Base-by-base conservation (phyloP, 2,797 vertebrate genomes). In the Geotrypetes seraphini region DNA sequence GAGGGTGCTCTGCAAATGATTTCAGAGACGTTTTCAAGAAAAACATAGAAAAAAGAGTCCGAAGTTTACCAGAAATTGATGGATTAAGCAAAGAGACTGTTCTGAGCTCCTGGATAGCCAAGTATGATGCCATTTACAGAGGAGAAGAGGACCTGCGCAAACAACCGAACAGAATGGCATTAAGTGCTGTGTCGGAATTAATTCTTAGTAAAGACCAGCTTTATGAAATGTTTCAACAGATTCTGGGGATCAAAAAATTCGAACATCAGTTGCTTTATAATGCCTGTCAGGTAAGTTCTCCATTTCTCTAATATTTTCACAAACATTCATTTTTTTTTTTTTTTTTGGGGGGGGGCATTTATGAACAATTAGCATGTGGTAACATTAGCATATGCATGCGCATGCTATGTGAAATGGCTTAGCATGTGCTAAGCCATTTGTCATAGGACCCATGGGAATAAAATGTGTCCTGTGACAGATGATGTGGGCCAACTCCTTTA, bases 161-260 rank as follows among this genome's bases (percentile, higher is more conserved):
- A 41, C 81, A 83, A 11, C 62, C 81, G 0, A 84, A 71, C 16
- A 79, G 87, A 29, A 81, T 85, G 80, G 67, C 81, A 14, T 60
- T 88, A 22, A 88, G 82, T 23, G 78, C 85, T 6, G 86, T 89
- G 5, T 90, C 89, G 1, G 88, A 91, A 66, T 84, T 91, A 28
- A 90, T 91, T 63, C 72, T 91, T 43, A 90, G 87, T 71, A 91
- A 91, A 66, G 89, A 91, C 34, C 89, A 91, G 53, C 83, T 91
- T 39, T 91, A 88, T 45, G 89, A 91, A 69, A 91, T 91, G 87
- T 91, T 91, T 54, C 89, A 91, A 43, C 88, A 88, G 69, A 90
- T 90, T 50, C 69, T 91, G 36, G 85, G 87, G 4, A 78, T 91
- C 56, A 89, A 91, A 62, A 90, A 90, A 39, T 66, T 91, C 43